These are phyloP conservation scores for Vanessa atalanta DNA, from an alignment of 1,140 invertebrate genomes.

Conservation along the genomic window DNA sequence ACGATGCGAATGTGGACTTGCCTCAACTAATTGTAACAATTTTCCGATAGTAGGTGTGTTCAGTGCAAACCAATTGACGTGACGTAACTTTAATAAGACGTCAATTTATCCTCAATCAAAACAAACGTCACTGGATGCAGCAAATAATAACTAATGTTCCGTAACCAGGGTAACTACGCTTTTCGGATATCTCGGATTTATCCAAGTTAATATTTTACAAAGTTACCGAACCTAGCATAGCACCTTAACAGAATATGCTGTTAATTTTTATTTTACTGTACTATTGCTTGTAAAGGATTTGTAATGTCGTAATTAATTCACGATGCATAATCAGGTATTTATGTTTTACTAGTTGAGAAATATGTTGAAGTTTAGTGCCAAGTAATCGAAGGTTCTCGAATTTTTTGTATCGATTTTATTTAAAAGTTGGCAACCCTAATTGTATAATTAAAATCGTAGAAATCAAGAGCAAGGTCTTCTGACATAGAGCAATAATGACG, in stretches of 20 bases:
- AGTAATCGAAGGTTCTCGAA: background rate
- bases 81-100: constrained; percentile 20
- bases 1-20: background rate
- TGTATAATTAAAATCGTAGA: constrained; percentile 19
- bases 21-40: background rate
- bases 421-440: background rate
- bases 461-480: constrained; percentile 39
- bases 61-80: constrained; percentile 12
- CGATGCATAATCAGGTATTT: no score
- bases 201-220: background rate
- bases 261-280: no score
- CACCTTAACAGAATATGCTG: no score
- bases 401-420: background rate
- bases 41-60: constrained; percentile 8
- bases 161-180: background rate
- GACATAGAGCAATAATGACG: constrained; percentile 16
- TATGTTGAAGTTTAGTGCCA: no score
- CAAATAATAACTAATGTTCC: constrained; percentile 9
- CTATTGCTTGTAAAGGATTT: no score
- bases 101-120: constrained; percentile 30
- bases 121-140: constrained; percentile 29
- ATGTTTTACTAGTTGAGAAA: no score
- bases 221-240: no score
- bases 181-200: background rate
- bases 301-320: no score